Percentiles rank a stretch among this genome's conserved stretches.
Evolutionary conservation across 2,797 vertebrate genomes (phyloP).

Genomic region (Enteromius paludinosus): DNA sequence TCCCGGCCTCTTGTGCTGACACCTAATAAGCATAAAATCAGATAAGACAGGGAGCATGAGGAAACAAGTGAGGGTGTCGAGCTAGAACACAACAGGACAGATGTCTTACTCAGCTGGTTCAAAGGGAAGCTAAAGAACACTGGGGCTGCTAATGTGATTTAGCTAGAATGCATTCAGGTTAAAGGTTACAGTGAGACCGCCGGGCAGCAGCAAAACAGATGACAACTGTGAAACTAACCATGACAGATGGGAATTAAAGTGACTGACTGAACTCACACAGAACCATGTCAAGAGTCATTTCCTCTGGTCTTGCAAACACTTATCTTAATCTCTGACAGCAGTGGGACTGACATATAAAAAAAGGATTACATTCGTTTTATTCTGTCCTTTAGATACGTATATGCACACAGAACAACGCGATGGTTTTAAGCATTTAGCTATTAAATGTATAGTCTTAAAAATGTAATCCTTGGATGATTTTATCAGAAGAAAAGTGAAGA

Average conservation of each 20-base stretch:
- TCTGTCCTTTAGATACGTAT: background rate
- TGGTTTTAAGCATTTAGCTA: background rate
- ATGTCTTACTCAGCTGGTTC: constrained; percentile 80
- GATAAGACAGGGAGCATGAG: constrained; percentile 77
- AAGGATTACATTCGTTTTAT: background rate
- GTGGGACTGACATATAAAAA: background rate
- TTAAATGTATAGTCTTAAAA: background rate
- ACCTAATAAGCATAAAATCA: constrained; percentile 69
- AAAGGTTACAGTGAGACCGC: constrained; percentile 77
- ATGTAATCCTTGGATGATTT: constrained; percentile 1
- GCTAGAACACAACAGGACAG: constrained; percentile 76
- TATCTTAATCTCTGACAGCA: constrained; percentile 34
- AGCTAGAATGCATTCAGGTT: constrained; percentile 83
- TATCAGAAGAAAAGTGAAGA: constrained; percentile 21
- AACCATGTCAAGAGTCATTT: constrained; percentile 54
- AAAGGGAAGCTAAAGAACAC: constrained; percentile 76
- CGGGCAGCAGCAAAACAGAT: constrained; percentile 78
- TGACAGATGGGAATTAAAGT: constrained; percentile 83
- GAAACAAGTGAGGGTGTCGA: constrained; percentile 63
- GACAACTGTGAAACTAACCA: constrained; percentile 84
- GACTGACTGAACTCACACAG: constrained; percentile 70
- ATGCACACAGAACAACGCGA: background rate
- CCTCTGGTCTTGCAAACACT: constrained; percentile 28
- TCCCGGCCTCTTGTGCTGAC: constrained; percentile 24
- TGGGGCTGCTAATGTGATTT: constrained; percentile 82